Base-by-base conservation (phyloP, 2,113 vertebrate species). In the Oceanites oceanicus region DNA sequence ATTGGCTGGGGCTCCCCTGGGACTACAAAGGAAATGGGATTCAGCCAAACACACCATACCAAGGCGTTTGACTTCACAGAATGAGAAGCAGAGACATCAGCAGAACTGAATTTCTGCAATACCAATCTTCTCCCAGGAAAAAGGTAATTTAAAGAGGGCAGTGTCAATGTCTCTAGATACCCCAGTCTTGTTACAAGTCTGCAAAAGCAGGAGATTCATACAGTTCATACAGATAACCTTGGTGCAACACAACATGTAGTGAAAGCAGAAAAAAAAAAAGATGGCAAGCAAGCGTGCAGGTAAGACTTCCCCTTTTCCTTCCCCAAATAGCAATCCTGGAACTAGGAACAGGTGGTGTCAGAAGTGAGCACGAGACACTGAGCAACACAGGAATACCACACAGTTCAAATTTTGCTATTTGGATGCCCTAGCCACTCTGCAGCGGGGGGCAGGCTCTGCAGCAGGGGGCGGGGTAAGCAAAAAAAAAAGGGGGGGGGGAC, bases 1-100 rank as follows among this genome's bases (percentile, higher is more conserved):
- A 98, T 8, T 6, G 98, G 98, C 44, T 98, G 98, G 22, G 98
- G 97, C 38, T 99, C 98, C 34, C 98, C 98, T 65, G 98, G 97
- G 67, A 98, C 99, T 99, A 84, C 22, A 92, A 27, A 80, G 36
- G 34, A 74, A 88, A 63, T 1, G 13, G 58, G 19, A 63, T 74
- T 86, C 53, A 88, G 36, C 16, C 70, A 79, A 83, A 65, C 44
- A 67, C 50, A 50, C 8, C 32, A 32, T 1, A 88, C 6, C 52
- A 65, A 19, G 4, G 23, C 0, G 5, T 10, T 32, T 18, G 25
- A 62, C 15, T 88, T 63, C 63, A 86, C 20, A 88, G 44, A 53
- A n/a, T 1, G n/a, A 81, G 44, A 30, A 75, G 56, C 26, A 56
- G 53, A 19, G 52, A 36, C 47, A 59, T 29, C 23, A 75, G 36